Base-by-base conservation (phyloP, 2,113 vertebrate genomes). In the Dasyornis broadbenti region DNA sequence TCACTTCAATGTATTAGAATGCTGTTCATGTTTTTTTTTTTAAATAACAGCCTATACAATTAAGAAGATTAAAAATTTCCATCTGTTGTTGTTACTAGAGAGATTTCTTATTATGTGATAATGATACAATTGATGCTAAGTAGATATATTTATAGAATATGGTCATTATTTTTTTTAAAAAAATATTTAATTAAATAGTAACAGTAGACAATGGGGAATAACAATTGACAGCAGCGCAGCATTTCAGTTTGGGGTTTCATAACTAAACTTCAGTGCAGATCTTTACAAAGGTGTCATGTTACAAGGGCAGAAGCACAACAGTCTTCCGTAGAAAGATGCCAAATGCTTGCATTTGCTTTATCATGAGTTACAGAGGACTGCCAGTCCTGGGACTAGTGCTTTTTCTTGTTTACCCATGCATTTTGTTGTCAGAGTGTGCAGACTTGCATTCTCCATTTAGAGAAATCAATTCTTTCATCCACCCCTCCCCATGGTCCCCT, bases 131-230 rank as follows among this genome's bases (percentile, higher is more conserved):
- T 86, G 60, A 60, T 81, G 63, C 44, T 94, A 96, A 94, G 63
- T 89, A 95, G 73, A 95, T 97, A 91, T 89, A 94, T 95, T 86
- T 92, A 70, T 90, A 42, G 91, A 93, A 94, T 37, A 78, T 83
- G 53, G 56, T 94, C 18, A 69, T 95, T 94, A 7, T 31, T 39
- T 28, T 93, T 77, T 53, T 68, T 23, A 8, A 60, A 44, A 47
- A 20, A 15, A 39, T 42, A 68, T 35, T 93, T 82, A 44, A 47
- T 68, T 77, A 64, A 35, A 56, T 54, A 56, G 33, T 78, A 45
- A 33, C 8, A 52, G 16, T 49, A 91, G 56, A 23, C 11, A 35
- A 13, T 18, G 7, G 47, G 44, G 60, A 65, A 27, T 71, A 60
- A 66, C 78, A 77, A 45, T 78, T 76, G 33, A 86, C 83, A 94